Evolutionary conservation across 2,113 vertebrate species (phyloP).

Genomic region (Redunca redunca): DNA sequence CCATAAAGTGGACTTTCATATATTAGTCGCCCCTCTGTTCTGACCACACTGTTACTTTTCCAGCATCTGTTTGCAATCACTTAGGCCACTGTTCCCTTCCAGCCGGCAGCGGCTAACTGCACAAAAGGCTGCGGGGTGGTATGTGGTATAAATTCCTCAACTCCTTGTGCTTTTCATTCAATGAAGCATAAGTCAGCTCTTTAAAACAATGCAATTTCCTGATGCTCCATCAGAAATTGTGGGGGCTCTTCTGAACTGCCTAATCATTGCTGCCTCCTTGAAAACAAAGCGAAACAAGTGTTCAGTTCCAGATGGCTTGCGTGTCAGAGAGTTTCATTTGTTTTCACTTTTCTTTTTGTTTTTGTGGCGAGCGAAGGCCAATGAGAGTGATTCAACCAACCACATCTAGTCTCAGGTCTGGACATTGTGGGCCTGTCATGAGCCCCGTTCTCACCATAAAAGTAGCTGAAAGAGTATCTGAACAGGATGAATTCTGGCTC

Average conservation of each 20-base stretch:
- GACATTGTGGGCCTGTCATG: not conserved
- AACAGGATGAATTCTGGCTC: not conserved
- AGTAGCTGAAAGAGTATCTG: not conserved
- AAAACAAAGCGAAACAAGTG: not conserved
- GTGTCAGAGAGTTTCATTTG: not conserved
- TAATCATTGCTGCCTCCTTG: not conserved
- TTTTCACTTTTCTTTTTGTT: not conserved
- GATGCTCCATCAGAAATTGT: not conserved
- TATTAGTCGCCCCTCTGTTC: not conserved
- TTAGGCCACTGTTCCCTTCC: not conserved
- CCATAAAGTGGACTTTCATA: not conserved
- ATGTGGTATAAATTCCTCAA: constrained; percentile 20
- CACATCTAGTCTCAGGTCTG: not conserved
- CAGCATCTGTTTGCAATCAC: constrained; percentile 50
- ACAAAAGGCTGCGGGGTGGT: not conserved
- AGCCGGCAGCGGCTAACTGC: not conserved
- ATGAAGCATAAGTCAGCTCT: not conserved
- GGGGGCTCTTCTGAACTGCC: not conserved
- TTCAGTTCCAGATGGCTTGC: not conserved
- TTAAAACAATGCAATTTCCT: constrained; percentile 49
- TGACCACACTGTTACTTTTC: not conserved
- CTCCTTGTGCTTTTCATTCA: not conserved
- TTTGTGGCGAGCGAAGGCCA: not conserved
- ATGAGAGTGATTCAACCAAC: not conserved
- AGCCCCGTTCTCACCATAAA: not conserved